Conservation (phyloP, 2,113 vertebrate species). For the Ibidorhyncha struthersii region DNA sequence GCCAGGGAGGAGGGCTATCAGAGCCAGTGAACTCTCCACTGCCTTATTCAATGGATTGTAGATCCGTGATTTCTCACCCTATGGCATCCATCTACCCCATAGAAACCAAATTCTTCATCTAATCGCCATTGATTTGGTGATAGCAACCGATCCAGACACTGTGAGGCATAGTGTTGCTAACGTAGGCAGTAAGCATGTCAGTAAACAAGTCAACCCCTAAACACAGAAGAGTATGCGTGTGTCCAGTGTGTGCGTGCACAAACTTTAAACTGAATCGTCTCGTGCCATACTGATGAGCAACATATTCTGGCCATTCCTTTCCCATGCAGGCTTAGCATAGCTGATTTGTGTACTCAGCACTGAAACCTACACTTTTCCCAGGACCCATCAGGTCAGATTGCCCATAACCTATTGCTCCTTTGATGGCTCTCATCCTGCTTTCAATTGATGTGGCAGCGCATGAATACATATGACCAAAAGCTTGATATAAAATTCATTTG, state of each 20-base stretch:
- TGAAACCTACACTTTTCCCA: slow-evolving; percentile 62
- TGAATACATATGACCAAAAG: slow-evolving; percentile 33
- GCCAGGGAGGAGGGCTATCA: not conserved
- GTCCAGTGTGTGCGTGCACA: not conserved
- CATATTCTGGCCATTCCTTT: slow-evolving; percentile 10
- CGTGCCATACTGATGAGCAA: slow-evolving; percentile 45
- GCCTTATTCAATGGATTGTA: not conserved
- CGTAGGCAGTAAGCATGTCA: not conserved
- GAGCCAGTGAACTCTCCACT: not conserved
- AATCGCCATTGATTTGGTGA: not conserved
- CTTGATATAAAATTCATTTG: slow-evolving; percentile 60
- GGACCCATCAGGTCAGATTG: slow-evolving; percentile 42
- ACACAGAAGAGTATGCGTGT: not conserved
- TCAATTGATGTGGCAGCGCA: not conserved
- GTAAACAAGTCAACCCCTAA: not conserved
- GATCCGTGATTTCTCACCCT: not conserved
- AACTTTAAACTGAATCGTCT: not conserved
- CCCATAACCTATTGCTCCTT: slow-evolving; percentile 30
- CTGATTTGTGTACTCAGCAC: slow-evolving; percentile 46
- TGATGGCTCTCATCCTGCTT: slow-evolving; percentile 53
- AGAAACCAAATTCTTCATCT: not conserved
- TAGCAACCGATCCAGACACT: not conserved
- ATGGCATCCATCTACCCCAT: not conserved
- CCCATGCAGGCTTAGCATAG: slow-evolving; percentile 42
- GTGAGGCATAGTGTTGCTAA: not conserved